Conservation (phyloP, 2,888 invertebrate genomes). For the Netelia melanura region DNA sequence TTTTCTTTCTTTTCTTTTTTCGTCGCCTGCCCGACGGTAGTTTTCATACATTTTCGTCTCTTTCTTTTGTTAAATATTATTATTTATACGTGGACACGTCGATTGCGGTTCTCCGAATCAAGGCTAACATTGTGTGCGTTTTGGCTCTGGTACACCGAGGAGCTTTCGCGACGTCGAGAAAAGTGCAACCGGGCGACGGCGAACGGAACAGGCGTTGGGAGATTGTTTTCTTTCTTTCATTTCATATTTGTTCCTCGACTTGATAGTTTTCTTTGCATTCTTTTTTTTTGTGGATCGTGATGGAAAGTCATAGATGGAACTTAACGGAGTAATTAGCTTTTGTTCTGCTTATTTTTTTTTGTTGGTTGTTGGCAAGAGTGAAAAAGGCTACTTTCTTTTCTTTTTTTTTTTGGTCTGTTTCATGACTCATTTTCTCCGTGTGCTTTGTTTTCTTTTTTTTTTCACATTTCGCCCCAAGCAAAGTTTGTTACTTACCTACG, state of each 20-base stretch:
- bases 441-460: constrained; percentile 19
- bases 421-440: background rate
- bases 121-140: constrained; percentile 41
- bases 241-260: constrained; percentile 26
- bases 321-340: constrained; percentile 22
- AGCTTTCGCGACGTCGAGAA: constrained; percentile 72
- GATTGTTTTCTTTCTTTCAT: constrained; percentile 41
- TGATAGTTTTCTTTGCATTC: background rate
- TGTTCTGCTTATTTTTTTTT: constrained; percentile 24
- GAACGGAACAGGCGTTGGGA: constrained; percentile 60
- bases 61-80: too few relatives aligned
- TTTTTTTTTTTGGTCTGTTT: constrained; percentile 27
- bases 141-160: constrained; percentile 68
- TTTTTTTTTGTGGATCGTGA: constrained; percentile 6
- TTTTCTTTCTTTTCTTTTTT: constrained; percentile 25
- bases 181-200: constrained; percentile 68
- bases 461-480: constrained; percentile 15
- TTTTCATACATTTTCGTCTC: background rate
- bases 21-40: constrained; percentile 45
- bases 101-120: constrained; percentile 51
- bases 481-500: constrained; percentile 88
- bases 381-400: constrained; percentile 4
- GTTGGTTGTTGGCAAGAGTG: constrained; percentile 27
- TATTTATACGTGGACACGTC: constrained; percentile 27
- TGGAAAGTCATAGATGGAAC: constrained; percentile 38